These are phyloP conservation scores for Chiridota heheva DNA, from an alignment of 35 echinoderm and acorn worm species.

Conservation along the genomic window DNA sequence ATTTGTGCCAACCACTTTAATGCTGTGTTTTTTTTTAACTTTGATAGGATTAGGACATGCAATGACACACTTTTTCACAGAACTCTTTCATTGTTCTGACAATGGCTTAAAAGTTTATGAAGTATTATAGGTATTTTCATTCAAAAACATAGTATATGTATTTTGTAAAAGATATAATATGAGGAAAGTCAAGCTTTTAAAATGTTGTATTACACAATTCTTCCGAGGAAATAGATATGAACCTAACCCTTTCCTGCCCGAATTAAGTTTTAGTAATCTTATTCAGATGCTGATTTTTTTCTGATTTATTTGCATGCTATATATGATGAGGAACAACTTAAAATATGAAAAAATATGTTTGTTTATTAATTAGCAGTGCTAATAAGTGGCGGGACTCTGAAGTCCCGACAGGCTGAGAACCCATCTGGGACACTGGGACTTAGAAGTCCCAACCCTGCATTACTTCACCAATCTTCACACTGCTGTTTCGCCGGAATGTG, in stretches of 20 bases:
- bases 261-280: constrained; percentile 3
- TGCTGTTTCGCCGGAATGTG: neutral
- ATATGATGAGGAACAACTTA: constrained; percentile 9
- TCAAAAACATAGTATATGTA: too few relatives aligned
- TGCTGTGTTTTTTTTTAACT: too few relatives aligned
- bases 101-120: too few relatives aligned
- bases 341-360: neutral
- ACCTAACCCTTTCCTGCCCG: constrained; percentile 8
- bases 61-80: too few relatives aligned
- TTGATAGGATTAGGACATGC: too few relatives aligned
- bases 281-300: neutral
- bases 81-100: too few relatives aligned
- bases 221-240: too few relatives aligned
- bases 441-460: neutral
- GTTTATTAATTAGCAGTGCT: constrained; percentile 14
- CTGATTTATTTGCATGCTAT: neutral
- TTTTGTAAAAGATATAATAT: too few relatives aligned
- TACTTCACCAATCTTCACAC: neutral
- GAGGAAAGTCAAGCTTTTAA: too few relatives aligned
- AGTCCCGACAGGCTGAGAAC: neutral
- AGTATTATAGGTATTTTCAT: too few relatives aligned
- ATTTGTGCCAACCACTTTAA: too few relatives aligned
- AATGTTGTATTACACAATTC: too few relatives aligned
- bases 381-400: constrained; percentile 21
- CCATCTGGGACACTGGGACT: neutral